Percentiles rank a stretch among this genome's conserved stretches.
Conservation (phyloP, 2,113 vertebrate genomes). For the Accipiter virgatus region DNA sequence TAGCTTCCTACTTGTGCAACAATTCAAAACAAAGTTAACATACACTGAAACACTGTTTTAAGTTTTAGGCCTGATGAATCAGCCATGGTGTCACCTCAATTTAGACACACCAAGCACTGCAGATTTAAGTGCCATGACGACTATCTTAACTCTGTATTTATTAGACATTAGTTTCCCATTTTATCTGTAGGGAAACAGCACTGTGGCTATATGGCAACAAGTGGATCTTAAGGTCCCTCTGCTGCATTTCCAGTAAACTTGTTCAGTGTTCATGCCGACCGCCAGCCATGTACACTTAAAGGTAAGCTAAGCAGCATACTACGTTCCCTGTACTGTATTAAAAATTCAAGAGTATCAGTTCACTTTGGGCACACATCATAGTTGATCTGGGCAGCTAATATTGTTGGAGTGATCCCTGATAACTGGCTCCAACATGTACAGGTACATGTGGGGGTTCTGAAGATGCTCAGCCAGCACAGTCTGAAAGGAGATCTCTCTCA, state of each 20-base stretch:
- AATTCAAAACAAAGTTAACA: not conserved
- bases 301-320: not conserved
- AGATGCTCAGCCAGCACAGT: not conserved
- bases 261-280: not conserved
- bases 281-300: not conserved
- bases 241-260: not conserved
- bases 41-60: not conserved
- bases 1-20: not conserved
- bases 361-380: not conserved
- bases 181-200: not conserved
- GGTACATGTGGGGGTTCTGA: not conserved
- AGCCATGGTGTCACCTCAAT: not conserved
- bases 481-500: not conserved
- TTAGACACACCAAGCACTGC: not conserved
- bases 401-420: not conserved
- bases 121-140: not conserved
- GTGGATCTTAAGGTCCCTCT: not conserved
- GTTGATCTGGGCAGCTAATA: not conserved
- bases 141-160: not conserved
- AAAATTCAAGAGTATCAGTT: not conserved
- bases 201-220: not conserved
- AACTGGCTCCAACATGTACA: not conserved
- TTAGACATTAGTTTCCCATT: not conserved
- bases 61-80: not conserved
- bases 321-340: not conserved